These are phyloP conservation scores for Anthopleura xanthogrammica DNA, from an alignment of 92 coral and sea anemone species.

Conservation along the genomic window DNA sequence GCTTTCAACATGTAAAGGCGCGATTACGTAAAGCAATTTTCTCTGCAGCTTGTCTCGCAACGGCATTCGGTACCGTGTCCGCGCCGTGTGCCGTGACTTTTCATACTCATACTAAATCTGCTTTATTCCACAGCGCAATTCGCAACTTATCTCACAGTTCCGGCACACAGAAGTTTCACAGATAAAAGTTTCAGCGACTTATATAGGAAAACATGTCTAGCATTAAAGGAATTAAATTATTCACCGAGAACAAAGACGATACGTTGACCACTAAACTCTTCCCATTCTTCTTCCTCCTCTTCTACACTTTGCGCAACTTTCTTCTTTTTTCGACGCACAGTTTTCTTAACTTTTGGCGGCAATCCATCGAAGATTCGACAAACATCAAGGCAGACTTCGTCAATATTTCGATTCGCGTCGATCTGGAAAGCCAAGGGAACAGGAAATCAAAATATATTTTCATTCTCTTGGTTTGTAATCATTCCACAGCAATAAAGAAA, in stretches of 20 bases:
- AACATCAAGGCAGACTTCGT: slow-evolving; percentile 73
- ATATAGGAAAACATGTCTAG: no score
- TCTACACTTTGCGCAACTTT: slow-evolving; percentile 32
- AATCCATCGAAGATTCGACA: slow-evolving; percentile 70
- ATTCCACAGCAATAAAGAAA: no score
- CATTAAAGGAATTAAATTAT: neutral
- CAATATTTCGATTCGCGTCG: slow-evolving; percentile 80
- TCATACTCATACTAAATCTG: no score
- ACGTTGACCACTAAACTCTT: slow-evolving; percentile 83
- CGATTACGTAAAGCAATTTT: no score
- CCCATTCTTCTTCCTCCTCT: slow-evolving; percentile 67
- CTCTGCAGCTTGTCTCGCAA: no score
- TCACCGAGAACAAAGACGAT: slow-evolving; percentile 89
- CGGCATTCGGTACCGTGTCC: no score
- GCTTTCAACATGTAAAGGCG: no score
- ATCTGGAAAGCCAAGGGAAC: slow-evolving; percentile 43
- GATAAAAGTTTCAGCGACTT: no score
- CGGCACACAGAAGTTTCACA: no score
- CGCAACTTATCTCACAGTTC: no score
- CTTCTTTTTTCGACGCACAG: slow-evolving; percentile 62
- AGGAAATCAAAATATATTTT: neutral
- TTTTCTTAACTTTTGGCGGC: slow-evolving; percentile 66
- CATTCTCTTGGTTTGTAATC: neutral
- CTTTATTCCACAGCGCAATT: neutral
- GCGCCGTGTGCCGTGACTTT: no score